Evolutionary conservation across 2,113 vertebrate genomes (phyloP), one percentile per base, ranked within the genome.

Genomic region (Nibea coibor): DNA sequence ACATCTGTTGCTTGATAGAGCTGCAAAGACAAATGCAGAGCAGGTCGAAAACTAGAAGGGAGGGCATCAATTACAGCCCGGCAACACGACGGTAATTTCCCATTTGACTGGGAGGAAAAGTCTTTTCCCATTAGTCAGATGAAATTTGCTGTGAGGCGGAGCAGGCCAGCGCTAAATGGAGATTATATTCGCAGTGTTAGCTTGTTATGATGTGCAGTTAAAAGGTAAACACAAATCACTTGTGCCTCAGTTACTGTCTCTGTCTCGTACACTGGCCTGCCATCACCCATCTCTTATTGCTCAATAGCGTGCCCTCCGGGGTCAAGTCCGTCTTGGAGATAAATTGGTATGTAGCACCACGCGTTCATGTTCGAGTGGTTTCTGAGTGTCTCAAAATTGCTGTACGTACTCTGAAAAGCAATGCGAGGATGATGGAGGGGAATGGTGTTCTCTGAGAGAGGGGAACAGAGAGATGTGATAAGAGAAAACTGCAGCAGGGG

Each of bases 401-500:
- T 51, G 67, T 82, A 80, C 86, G 53, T 35, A 64, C 63, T 74
- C 66, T 56, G 68, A 39, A 70, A 57, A 81, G 69, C 50, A 71
- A 68, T 19, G 50, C n/a, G 61, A 66, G 54, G 58, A 54, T 28
- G 4, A 12, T 39, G 26, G 58, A 82, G 35, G 39, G 48, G 67
- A 57, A 59, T 20, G 50, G 53, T 71, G 70, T 70, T 66, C 51
- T 62, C 63, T 11, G 51, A 43, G 65, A 72, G 48, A 64, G 15
- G 20, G 73, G 14, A 72, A 75, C 15, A 64, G 58, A 50, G 63
- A 72, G 84, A 88, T 56, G 62, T 74, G 81, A 75, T 19, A 19
- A 72, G 73, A 58, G 54, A 78, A 67, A 68, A 62, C 71, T 80
- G 89, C 87, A 85, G 81, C 88, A 72, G 83, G 90, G 80, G 86